phyloP scores from a whole-genome alignment of 2,113 vertebrate genomes.

The Cyphomyrus discorhynchus region DNA sequence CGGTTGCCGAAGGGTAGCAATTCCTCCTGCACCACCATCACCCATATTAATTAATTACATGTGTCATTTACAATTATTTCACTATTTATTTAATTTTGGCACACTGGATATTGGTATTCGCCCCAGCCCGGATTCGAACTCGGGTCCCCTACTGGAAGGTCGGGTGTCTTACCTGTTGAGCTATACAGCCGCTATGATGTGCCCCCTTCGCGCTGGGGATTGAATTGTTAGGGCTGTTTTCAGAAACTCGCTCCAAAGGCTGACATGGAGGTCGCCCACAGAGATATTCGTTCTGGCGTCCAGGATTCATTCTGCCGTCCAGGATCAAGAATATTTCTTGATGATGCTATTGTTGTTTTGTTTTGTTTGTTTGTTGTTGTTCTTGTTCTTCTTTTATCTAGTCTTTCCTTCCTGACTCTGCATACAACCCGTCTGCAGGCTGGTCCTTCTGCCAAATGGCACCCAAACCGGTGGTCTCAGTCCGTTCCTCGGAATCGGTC shows the following conservation, averaged over 20 bases:
- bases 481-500: constrained; percentile 8
- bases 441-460: background rate
- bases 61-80: too few relatives aligned
- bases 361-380: background rate
- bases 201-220: background rate
- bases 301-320: background rate
- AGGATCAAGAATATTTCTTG: background rate
- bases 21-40: too few relatives aligned
- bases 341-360: background rate
- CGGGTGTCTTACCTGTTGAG: too few relatives aligned
- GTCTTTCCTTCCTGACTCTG: background rate
- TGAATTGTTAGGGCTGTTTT: background rate
- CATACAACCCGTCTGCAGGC: background rate
- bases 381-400: background rate
- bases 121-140: too few relatives aligned
- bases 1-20: too few relatives aligned
- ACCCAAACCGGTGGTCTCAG: background rate
- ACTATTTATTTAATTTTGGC: too few relatives aligned
- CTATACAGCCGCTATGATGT: too few relatives aligned
- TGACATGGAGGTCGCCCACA: background rate
- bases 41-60: too few relatives aligned
- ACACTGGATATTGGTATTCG: too few relatives aligned
- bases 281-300: background rate
- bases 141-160: too few relatives aligned
- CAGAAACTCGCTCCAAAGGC: background rate